Base-by-base conservation (phyloP, 2,888 invertebrate species). In the Acronicta alni region DNA sequence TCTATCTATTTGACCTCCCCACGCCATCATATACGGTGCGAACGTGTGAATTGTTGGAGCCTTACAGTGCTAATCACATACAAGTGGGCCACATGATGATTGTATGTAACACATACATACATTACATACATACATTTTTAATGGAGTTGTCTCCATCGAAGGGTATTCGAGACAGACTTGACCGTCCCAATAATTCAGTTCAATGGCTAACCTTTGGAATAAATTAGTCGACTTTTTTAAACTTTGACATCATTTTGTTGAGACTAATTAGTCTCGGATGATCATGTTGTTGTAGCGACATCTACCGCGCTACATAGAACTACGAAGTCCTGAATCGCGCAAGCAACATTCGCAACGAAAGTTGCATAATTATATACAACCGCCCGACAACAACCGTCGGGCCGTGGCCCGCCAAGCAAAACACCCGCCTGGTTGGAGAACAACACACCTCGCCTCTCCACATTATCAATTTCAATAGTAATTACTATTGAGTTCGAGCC, bases 101-200 rank as follows among this genome's bases (percentile, higher is more conserved):
- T n/a, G 58, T 59, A 52, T 59, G 66, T 67, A 51, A 53, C 46
- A 53, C 48, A 44, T 63, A 52, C 71, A 66, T 77, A 52, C 71
- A 64, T 77, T 63, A 52, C 71, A 66, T 77, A 52, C 71, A 64
- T 77, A 52, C 71, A 66, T 77, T 59, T 35, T 57, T 61, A 63
- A 77, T 77, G 41, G n/a, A 63, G 16, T 35, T 62, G 45, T 67
- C 52, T 60, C 74, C 68, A 46, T 68, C 23, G n/a, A 68, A 41
- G 69, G 73, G 14, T 39, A 16, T 47, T 45, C 15, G 9, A 59
- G 59, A 55, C 55, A 72, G 52, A 26, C 35, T 35, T 35, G 35
- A 35, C 12, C 39, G 42, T 43, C 48, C 30, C 14, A 48, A 23
- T 49, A 18, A 49, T 18, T 41, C n/a, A 26, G 42, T 44, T 47